These are phyloP conservation scores for Anadara kagoshimensis DNA, from an alignment of 1,140 invertebrate species.

Conservation along the genomic window DNA sequence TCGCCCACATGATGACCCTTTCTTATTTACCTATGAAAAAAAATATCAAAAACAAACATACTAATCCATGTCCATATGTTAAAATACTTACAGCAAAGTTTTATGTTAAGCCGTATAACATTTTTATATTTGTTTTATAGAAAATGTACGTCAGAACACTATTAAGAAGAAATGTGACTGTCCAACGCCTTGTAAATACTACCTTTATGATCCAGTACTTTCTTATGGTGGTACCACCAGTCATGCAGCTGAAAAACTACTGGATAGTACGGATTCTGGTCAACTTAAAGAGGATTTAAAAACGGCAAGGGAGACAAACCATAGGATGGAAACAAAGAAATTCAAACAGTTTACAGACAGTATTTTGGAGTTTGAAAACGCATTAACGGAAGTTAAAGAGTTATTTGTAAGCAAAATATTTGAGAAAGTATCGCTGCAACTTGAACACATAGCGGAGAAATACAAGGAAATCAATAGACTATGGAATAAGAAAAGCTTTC, in stretches of 20 bases:
- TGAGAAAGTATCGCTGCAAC: slow-evolving; percentile 27
- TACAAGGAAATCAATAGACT: slow-evolving; percentile 16
- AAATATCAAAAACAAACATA: too few species aligned
- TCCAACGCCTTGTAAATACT: slow-evolving; percentile 51
- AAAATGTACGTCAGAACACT: neutral
- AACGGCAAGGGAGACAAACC: slow-evolving; percentile 43
- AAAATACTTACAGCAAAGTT: too few species aligned
- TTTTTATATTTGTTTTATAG: neutral
- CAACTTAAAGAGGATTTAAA: slow-evolving; percentile 31
- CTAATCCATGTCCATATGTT: too few species aligned
- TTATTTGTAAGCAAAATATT: slow-evolving; percentile 34
- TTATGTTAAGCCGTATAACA: too few species aligned
- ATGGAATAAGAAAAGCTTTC: slow-evolving; percentile 39
- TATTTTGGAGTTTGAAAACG: slow-evolving; percentile 10
- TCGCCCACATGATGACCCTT: too few species aligned
- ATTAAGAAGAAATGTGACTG: slow-evolving; percentile 45
- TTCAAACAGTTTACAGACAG: slow-evolving; percentile 29
- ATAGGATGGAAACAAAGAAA: slow-evolving; percentile 43
- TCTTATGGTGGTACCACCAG: slow-evolving; percentile 56
- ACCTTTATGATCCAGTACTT: slow-evolving; percentile 51
- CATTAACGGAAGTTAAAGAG: slow-evolving; percentile 22
- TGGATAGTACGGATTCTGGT: slow-evolving; percentile 8
- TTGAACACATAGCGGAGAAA: slow-evolving; percentile 13
- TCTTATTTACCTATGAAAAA: too few species aligned
- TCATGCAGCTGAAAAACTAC: slow-evolving; percentile 44